These are phyloP conservation scores for Heptranchias perlo DNA, from an alignment of 2,113 vertebrate genomes.

Conservation along the genomic window DNA sequence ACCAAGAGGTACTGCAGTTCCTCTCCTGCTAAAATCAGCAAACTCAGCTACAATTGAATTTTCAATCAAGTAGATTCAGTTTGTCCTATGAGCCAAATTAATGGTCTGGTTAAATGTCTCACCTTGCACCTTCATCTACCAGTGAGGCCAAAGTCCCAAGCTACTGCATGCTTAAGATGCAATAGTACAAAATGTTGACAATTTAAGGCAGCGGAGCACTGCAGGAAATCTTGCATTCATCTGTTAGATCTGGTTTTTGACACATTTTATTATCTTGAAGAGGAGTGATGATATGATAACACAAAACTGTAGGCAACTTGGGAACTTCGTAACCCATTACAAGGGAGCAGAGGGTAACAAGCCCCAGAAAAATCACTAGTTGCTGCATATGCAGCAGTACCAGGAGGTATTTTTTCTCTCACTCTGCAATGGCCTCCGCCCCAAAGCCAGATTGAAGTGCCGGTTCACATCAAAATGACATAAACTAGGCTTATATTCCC, in stretches of 20 bases:
- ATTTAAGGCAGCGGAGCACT: background rate
- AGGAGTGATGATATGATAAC: background rate
- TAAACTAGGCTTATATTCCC: too few relatives aligned
- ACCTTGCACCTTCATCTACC: too few relatives aligned
- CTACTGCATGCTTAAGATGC: too few relatives aligned
- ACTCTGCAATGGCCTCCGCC: background rate
- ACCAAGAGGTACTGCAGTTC: too few relatives aligned
- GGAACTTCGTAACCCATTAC: background rate
- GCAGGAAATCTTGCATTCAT: background rate
- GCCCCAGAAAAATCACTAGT: background rate
- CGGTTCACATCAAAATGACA: background rate
- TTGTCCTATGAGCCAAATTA: too few relatives aligned
- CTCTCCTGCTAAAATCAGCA: too few relatives aligned
- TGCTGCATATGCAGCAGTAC: background rate
- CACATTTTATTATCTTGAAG: background rate
- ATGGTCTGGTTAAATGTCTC: too few relatives aligned
- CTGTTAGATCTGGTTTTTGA: background rate
- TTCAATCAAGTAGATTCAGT: too few relatives aligned
- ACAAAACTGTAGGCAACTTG: background rate
- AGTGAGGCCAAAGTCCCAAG: too few relatives aligned
- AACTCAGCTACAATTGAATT: too few relatives aligned
- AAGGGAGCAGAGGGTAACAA: background rate
- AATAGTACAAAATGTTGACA: background rate
- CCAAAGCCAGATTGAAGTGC: background rate
- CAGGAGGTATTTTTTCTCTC: background rate